Evolutionary conservation across 2,113 vertebrate genomes (phyloP).

Genomic region (Anguilla japonica): DNA sequence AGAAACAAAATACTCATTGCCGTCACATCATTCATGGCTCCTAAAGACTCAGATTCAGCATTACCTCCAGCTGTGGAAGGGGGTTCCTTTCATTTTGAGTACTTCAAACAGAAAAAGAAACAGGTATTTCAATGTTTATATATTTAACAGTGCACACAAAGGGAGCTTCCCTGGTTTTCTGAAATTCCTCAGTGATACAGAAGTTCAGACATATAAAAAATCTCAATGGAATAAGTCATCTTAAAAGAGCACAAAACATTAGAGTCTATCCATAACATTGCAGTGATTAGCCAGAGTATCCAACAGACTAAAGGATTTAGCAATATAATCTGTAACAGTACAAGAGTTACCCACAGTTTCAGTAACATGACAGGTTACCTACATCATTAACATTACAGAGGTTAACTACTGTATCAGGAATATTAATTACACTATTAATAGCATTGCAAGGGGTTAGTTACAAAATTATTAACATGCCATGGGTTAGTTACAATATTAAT

Average conservation of each 20-base stretch:
- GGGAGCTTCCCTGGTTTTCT: background rate
- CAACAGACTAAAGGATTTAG: background rate
- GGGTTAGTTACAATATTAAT: too few relatives aligned
- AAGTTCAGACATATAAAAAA: background rate
- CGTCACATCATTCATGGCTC: conserved; percentile 50
- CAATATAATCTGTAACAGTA: background rate
- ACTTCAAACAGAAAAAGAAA: conserved; percentile 72
- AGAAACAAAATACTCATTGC: conserved; percentile 48
- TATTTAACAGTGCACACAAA: conserved; percentile 35
- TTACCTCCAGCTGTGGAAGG: conserved; percentile 71
- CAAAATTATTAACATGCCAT: too few relatives aligned
- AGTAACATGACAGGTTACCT: background rate
- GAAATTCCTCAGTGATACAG: background rate
- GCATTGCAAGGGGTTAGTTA: too few relatives aligned
- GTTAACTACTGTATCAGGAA: too few relatives aligned
- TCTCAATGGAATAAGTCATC: background rate
- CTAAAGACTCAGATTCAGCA: conserved; percentile 55
- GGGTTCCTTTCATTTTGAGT: conserved; percentile 75
- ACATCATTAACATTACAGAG: background rate
- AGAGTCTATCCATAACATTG: background rate
- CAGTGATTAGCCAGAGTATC: background rate
- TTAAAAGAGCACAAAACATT: background rate
- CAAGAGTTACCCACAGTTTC: background rate
- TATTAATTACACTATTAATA: too few relatives aligned
- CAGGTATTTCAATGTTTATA: conserved; percentile 57